A percentile compares a stretch with the other conserved stretches of the same genome.
Conservation (phyloP, 2,888 invertebrate species). For the Kryphioiulus occultus region DNA sequence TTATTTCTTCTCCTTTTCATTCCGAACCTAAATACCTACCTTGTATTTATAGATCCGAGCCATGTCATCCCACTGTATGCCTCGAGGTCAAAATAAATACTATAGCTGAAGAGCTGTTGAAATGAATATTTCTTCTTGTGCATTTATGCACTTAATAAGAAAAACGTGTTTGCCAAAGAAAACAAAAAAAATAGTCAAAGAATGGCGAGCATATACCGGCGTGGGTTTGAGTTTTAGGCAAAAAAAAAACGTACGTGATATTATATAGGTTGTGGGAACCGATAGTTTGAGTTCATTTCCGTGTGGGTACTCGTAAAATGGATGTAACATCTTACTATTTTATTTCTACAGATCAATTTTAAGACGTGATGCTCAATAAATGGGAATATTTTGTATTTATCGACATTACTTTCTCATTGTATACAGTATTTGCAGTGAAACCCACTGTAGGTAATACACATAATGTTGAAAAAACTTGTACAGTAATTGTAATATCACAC, state of each 20-base stretch:
- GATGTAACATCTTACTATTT: background rate
- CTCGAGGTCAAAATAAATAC: conserved; percentile 21
- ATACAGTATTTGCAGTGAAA: background rate
- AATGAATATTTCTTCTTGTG: conserved; percentile 32
- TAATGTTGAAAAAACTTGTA: background rate
- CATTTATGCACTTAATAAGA: conserved; percentile 36
- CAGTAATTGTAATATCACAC: too few relatives aligned
- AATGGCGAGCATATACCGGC: background rate
- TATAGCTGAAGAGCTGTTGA: conserved; percentile 18
- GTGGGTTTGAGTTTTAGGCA: background rate
- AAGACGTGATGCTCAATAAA: background rate
- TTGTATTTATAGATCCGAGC: background rate
- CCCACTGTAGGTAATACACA: too few relatives aligned
- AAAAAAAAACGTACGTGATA: background rate
- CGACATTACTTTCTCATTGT: background rate
- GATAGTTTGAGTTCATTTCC: conserved; percentile 32
- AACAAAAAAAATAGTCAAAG: background rate
- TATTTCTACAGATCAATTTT: background rate
- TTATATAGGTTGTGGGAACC: conserved; percentile 16
- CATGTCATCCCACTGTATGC: background rate
- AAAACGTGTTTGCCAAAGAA: conserved; percentile 40
- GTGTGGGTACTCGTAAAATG: background rate
- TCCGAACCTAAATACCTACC: conserved; percentile 16
- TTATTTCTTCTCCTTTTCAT: conserved; percentile 36
- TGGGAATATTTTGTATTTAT: background rate